Percentiles rank a stretch among this genome's conserved stretches.
phyloP scores from a whole-genome alignment of 2,113 vertebrate species.

The Henicopernis longicauda region DNA sequence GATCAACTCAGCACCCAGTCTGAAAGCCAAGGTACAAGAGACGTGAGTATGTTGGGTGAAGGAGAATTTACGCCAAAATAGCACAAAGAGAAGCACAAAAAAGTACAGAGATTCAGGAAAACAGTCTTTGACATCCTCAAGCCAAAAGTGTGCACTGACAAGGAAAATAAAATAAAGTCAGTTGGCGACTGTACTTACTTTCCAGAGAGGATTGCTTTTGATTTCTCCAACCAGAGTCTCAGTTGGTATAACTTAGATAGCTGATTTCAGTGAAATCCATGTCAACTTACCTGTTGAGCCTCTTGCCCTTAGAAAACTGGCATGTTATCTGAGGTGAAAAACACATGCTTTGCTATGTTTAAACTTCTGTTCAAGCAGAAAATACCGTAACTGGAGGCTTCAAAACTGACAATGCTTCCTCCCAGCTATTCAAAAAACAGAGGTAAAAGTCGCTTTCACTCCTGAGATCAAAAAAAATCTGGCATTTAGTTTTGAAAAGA shows the following conservation, averaged over 20 bases:
- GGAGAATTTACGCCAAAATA: not conserved
- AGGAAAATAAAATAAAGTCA: not conserved
- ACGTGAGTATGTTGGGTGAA: not conserved
- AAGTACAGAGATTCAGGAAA: not conserved
- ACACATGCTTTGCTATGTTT: not conserved
- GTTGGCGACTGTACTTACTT: not conserved
- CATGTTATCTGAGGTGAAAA: not conserved
- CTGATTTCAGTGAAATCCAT: not conserved
- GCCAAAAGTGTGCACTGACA: not conserved
- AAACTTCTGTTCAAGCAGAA: not conserved
- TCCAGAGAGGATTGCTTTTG: not conserved
- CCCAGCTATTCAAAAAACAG: not conserved
- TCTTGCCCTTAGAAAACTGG: not conserved
- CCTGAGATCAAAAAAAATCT: not conserved
- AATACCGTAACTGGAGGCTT: not conserved
- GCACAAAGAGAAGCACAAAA: not conserved
- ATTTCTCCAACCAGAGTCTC: not conserved
- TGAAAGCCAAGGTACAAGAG: not conserved
- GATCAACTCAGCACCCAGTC: not conserved
- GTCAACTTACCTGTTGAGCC: not conserved
- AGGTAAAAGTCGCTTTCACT: not conserved
- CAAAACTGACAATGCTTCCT: conserved; percentile 4
- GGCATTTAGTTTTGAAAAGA: not conserved
- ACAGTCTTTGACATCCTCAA: not conserved
- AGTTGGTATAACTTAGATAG: not conserved